Percentiles rank a stretch among this genome's conserved stretches.
Conservation (phyloP, 2,113 vertebrate genomes). For the Nestor notabilis region DNA sequence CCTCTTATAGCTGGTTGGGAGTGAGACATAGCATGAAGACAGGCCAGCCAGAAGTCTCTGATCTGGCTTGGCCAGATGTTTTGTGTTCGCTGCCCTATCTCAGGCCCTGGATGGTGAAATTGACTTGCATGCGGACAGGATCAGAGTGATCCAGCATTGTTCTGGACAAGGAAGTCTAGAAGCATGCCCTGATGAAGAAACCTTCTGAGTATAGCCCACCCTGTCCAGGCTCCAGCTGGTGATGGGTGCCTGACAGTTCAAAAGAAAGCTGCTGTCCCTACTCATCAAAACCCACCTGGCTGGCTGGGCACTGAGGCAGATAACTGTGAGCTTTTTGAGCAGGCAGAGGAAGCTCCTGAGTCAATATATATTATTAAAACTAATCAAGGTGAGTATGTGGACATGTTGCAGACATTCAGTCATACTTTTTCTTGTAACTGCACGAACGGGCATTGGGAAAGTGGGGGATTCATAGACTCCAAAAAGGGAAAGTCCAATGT, state of each 20-base stretch:
- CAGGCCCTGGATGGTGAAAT: too few species aligned
- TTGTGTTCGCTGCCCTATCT: rapidly evolving
- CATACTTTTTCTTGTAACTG: not conserved
- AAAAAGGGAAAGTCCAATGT: not conserved
- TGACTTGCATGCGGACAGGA: not conserved
- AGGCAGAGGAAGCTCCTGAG: not conserved
- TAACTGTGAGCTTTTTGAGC: not conserved
- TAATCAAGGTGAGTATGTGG: not conserved
- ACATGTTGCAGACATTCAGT: not conserved
- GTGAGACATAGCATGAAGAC: rapidly evolving
- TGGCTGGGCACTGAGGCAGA: not conserved
- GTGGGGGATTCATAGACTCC: not conserved
- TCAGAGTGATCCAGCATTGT: not conserved
- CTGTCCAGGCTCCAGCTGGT: not conserved
- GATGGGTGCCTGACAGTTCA: not conserved
- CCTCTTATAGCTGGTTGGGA: not conserved
- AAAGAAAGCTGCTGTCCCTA: not conserved
- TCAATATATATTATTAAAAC: not conserved
- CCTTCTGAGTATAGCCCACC: not conserved
- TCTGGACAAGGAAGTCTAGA: not conserved
- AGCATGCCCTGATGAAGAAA: not conserved
- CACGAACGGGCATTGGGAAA: not conserved
- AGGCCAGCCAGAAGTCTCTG: not conserved
- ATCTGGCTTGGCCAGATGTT: not conserved
- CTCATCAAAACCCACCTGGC: not conserved